Evolutionary conservation across 2,888 invertebrate species (phyloP), one percentile per base, ranked within the genome.

Genomic region (Eurytoma californica): DNA sequence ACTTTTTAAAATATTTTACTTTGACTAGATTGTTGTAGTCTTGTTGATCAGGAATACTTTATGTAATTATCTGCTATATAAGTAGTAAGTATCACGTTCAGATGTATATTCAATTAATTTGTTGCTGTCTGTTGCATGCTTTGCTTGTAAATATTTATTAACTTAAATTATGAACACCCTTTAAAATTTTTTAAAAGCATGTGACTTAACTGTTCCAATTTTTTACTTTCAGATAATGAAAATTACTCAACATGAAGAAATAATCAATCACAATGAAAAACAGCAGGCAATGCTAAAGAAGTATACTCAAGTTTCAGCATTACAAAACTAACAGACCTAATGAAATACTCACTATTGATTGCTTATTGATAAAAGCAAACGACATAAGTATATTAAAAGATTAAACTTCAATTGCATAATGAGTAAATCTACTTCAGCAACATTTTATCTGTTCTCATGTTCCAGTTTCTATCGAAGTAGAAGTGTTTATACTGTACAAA

Each of bases 211-310:
- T 47, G 14, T 65, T 20, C 30, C 30, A 47, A 39, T 63, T 69
- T 68, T 68, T 68, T 53, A 9, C 61, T 77, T 79, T 47, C 66
- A 79, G 79, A 57, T 65, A 20, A 74, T 30, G 51, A 66, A 65
- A 73, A 47, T 13, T 28, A 55, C 0, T 58, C 65, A 28, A 12
- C 53, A 69, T 20, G 28, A 28, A 18, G 69, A 63, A 79, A 51
- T 74, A 65, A 70, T 63, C 73, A 68, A 49, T 63, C 14, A 4
- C 74, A 74, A 9, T 13, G 9, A 9, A 39, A 39, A 39, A 9
- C 39, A 39, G 39, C 7, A 9, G 39, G 9, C 9, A 7, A 1
- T 39, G 0, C 39, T 39, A 39, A 7, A 39, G 7, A 39, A 39
- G 39, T 7, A 39, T 39, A 39, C 39, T 39, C 39, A 39, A 39